A percentile compares a stretch with the other conserved stretches of the same genome.
phyloP scores from a whole-genome alignment of 2,888 invertebrate genomes.

The Dichetophora obliterata region DNA sequence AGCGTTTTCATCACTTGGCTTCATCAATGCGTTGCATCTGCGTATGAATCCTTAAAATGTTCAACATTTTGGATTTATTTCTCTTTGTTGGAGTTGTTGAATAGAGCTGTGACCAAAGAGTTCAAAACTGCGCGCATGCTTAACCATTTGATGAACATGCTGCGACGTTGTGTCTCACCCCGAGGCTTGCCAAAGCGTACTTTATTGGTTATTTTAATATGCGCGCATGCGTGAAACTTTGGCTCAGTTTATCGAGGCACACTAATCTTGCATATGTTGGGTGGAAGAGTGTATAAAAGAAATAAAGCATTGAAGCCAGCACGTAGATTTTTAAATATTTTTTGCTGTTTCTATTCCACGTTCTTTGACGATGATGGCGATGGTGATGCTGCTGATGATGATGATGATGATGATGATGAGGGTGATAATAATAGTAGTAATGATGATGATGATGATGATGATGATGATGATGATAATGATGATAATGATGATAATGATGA shows the following conservation, averaged over 20 bases:
- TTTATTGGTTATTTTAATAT: constrained; percentile 34
- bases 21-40: background rate
- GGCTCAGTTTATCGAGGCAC: constrained; percentile 23
- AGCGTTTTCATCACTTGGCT: constrained; percentile 11
- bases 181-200: constrained; percentile 28
- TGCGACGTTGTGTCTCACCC: constrained; percentile 1
- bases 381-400: constrained; percentile 17
- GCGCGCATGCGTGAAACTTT: constrained; percentile 64
- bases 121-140: constrained; percentile 17
- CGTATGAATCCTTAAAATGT: constrained; percentile 31
- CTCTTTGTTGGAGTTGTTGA: background rate
- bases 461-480: background rate
- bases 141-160: constrained; percentile 8
- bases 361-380: constrained; percentile 45
- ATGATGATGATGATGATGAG: too few species aligned
- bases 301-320: constrained; percentile 21
- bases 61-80: background rate
- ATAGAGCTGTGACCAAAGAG: background rate
- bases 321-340: constrained; percentile 3
- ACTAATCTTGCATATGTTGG: background rate
- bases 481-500: background rate
- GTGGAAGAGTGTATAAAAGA: background rate
- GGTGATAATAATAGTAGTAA: background rate
- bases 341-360: background rate
- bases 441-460: background rate